Evolutionary conservation across 2,797 vertebrate genomes (phyloP), one percentile per base, ranked within the genome.

Genomic region (Pantherophis alleghaniensis): DNA sequence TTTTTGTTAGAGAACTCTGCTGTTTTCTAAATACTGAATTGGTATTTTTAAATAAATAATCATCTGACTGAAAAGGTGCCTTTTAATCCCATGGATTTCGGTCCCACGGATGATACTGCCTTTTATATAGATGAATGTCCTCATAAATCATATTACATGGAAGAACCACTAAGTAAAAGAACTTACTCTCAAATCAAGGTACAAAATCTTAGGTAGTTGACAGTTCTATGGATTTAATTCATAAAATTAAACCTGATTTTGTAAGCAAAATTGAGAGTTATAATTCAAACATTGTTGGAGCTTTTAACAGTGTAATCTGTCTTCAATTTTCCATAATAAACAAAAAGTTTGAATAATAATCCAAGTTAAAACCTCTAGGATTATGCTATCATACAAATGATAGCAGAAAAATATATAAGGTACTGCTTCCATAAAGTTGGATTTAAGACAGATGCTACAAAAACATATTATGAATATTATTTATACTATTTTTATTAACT

Each of bases 1-100:
- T 1, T 86, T 86, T 89, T 94, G 94, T 94, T 94, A 93, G 61
- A 96, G 91, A 88, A 93, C 87, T 88, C 93, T 96, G 91, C 92
- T 95, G 94, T 94, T 88, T 88, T 83, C 94, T 86, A 88, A 92
- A 96, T 92, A 22, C 61, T 7, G 20, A 83, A 2, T 0, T 86
- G 90, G 90, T 93, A 86, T 95, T 96, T 91, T 92, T 95, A 4
- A 32, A 66, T 83, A 92, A 93, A 95, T 86, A 95, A 95, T 47
- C 7, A 61, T 24, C n/a, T n/a, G 11, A 91, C 14, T 83, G 18
- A 32, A 47, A n/a, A 16, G 24, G 1, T 66, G 18, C 26, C n/a
- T 5, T 5, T 79, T 16, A 61, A 2, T 42, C 42, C 56, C 63
- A 91, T 22, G 26, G 7, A 89, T 91, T 89, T 91, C 32, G 13